Base-by-base conservation (phyloP, 1,140 invertebrate species). In the Megathymus violae region DNA sequence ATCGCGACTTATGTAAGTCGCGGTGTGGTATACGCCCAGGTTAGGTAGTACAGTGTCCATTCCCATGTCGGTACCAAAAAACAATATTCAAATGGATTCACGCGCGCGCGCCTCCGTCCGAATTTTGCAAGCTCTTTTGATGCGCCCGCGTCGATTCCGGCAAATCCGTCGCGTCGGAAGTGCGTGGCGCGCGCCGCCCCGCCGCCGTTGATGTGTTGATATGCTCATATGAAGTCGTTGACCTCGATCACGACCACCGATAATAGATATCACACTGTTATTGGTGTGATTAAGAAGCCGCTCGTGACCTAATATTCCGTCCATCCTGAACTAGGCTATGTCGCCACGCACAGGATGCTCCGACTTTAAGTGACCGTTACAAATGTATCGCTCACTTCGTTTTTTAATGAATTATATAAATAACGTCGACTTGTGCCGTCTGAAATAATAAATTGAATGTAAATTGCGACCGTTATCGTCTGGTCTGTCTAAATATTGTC, bases 141-240 rank as follows among this genome's bases (percentile, higher is more conserved):
- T 84, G 88, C 85, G 84, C 82, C 85, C 84, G 85, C 88, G 79
- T 78, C 88, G 88, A 89, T 90, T 90, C 88, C 85, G 85, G 85
- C 86, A 88, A 90, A 89, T 89, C 85, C 85, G 88, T 88, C 88
- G 82, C 78, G 83, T 90, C 88, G 88, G 88, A 90, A 90, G 88
- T 90, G 82, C 83, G 82, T 80, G 78, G 78, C 79, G 81, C 76
- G 79, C 83, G 81, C 77, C 74, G 65, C 73, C 66, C 69, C 62
- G 78, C 71, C 80, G 79, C 75, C 74, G 69, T 75, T 79, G 77
- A 83, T 86, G 77, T 80, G 66, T 77, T 84, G 82, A 83, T 85
- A 88, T 80, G 82, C 79, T 72, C 76, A 73, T 71, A 75, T 76
- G 69, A 69, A 80, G 84, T 82, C 88, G 71, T 68, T 78, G 82